Conservation (phyloP, 2,888 invertebrate genomes). For the Drosophila subsilvestris region DNA sequence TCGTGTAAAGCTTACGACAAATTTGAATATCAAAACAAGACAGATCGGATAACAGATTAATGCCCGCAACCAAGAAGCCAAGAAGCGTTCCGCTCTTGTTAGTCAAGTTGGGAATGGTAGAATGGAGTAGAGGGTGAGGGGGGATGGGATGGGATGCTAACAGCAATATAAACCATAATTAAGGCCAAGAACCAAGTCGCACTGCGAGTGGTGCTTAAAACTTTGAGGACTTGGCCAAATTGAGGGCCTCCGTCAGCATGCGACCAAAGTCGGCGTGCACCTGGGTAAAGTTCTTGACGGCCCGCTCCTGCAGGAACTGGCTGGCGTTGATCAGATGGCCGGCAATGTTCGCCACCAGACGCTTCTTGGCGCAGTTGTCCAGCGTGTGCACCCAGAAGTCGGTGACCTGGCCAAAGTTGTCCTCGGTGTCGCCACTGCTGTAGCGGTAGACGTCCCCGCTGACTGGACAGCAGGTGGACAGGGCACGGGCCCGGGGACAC, state of each 20-base stretch:
- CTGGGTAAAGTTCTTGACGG: slow-evolving; percentile 92
- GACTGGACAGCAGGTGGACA: slow-evolving; percentile 86
- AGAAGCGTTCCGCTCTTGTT: slow-evolving; percentile 36
- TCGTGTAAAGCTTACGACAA: slow-evolving; percentile 33
- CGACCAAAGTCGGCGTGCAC: slow-evolving; percentile 92
- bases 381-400: slow-evolving; percentile 93
- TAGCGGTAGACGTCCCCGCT: slow-evolving; percentile 92
- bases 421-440: slow-evolving; percentile 91
- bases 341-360: slow-evolving; percentile 92
- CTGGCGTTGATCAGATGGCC: slow-evolving; percentile 91
- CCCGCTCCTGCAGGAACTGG: slow-evolving; percentile 94
- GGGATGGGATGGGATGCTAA: not conserved
- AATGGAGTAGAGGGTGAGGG: slow-evolving; percentile 4
- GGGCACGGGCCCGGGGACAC: slow-evolving; percentile 87
- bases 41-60: slow-evolving; percentile 27
- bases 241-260: slow-evolving; percentile 88
- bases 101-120: slow-evolving; percentile 26
- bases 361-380: slow-evolving; percentile 88
- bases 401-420: slow-evolving; percentile 94
- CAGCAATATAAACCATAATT: slow-evolving; percentile 21
- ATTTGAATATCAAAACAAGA: slow-evolving; percentile 48
- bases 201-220: slow-evolving; percentile 83
- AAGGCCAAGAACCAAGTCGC: slow-evolving; percentile 33
- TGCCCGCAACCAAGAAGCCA: slow-evolving; percentile 43
- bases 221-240: slow-evolving; percentile 86